Base-by-base conservation (phyloP, 2,113 vertebrate species). In the Pterocles orientalis region DNA sequence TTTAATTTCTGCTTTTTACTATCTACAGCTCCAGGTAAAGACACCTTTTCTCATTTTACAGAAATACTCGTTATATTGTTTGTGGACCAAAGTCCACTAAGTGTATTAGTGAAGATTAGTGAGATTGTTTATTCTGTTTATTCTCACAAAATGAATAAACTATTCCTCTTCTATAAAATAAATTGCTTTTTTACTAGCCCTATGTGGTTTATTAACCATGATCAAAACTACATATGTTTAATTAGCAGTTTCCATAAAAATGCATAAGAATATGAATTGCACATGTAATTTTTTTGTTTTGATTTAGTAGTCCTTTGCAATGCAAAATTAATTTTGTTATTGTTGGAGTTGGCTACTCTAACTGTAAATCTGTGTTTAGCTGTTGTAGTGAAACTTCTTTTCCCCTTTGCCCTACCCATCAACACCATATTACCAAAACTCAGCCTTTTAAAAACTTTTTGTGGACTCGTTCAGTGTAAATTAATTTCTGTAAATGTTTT, bases 171-270 rank as follows among this genome's bases (percentile, higher is more conserved):
- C 36, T 79, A 8, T 70, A 56, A 65, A 94, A 61, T 83, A 81
- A 70, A 71, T 76, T 33, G 28, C 12, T 50, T 88, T 95, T 84
- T 84, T 86, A 19, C n/a, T 82, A 54, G 10, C 8, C 60, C 33
- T 29, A 14, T 80, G 56, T 85, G 58, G 28, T 92, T 91, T 94
- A 79, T 88, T 94, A 90, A 51, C 61, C 6, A 14, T 39, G 36
- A 70, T 88, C 95, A 81, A 83, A 82, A n/a, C n/a, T n/a, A n/a
- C n/a, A n/a, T n/a, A 66, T 21, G 39, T 73, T 90, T 86, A 90
- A 70, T 88, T 77, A 86, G 36, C 33, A 76, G 12, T 73, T 90
- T 90, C 54, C 58, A 18, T 82, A 78, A 77, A 81, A 90, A 43
- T 62, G 50, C 11, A 36, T 66, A 62, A 80, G 71, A 81, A 77